These are phyloP conservation scores for Drosophila willistoni DNA, from an alignment of 1,140 invertebrate genomes.

Conservation along the genomic window DNA sequence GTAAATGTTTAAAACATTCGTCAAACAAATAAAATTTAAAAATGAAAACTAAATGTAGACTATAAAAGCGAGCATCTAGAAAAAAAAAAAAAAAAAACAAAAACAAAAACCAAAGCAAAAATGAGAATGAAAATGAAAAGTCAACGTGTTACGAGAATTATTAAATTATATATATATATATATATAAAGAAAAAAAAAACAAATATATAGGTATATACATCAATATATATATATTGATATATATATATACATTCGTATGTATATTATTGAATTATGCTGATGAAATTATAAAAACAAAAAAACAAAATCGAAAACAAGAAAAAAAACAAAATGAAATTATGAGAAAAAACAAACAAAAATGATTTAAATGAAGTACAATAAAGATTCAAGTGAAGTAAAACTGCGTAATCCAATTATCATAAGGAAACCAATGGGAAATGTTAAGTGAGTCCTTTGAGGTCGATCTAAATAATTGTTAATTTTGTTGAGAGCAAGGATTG, in stretches of 20 bases:
- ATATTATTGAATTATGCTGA: conserved; percentile 63
- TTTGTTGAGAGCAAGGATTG: too few relatives aligned
- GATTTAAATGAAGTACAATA: conserved; percentile 66
- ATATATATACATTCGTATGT: conserved; percentile 39
- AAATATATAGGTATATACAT: conserved; percentile 20
- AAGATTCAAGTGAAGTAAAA: conserved; percentile 60
- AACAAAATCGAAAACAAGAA: background rate
- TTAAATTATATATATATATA: conserved; percentile 18
- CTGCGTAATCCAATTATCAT: background rate
- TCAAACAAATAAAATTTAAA: conserved; percentile 18
- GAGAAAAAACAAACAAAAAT: conserved; percentile 51
- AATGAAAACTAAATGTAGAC: conserved; percentile 23
- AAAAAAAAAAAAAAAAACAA: conserved; percentile 7
- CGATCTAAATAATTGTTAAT: too few relatives aligned
- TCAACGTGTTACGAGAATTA: conserved; percentile 23
- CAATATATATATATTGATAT: conserved; percentile 19
- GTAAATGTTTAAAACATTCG: conserved; percentile 23
- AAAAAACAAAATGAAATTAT: conserved; percentile 44
- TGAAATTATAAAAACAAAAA: conserved; percentile 34
- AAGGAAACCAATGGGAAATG: background rate
- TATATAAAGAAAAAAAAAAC: conserved; percentile 17
- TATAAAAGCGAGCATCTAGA: conserved; percentile 8
- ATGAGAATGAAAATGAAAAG: conserved; percentile 10
- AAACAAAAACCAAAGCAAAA: conserved; percentile 7
- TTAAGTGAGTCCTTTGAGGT: too few relatives aligned